Conservation (phyloP, 2,888 invertebrate species). For the Phalera bucephala region DNA sequence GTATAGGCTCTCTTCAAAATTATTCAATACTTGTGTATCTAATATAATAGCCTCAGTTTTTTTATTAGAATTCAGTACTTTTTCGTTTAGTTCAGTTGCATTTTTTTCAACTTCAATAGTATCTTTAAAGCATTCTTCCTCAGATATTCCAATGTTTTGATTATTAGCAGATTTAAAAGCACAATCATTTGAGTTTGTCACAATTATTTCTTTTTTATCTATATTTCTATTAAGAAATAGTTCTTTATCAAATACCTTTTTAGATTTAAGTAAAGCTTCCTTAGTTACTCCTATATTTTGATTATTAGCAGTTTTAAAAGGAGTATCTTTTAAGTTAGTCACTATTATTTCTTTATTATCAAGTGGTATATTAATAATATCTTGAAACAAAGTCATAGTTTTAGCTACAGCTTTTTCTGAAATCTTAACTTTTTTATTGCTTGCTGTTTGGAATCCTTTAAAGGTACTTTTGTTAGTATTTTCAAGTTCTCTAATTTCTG, state of each 20-base stretch:
- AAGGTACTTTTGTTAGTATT: conserved; percentile 2
- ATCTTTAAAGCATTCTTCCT: too few species aligned
- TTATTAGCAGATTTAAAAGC: too few species aligned
- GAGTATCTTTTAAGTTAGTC: background rate
- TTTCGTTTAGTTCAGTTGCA: background rate
- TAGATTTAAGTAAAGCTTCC: conserved; percentile 11
- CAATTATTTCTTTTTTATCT: too few species aligned
- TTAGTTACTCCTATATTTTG: conserved; percentile 4
- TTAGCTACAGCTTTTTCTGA: conserved; percentile 30
- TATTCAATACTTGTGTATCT: conserved; percentile 61
- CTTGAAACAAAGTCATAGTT: conserved; percentile 35
- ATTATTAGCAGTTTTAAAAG: conserved; percentile 13
- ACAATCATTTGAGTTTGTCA: too few species aligned
- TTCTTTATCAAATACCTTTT: conserved; percentile 14
- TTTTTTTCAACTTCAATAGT: background rate
- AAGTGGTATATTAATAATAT: conserved; percentile 9
- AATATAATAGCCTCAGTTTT: conserved; percentile 24
- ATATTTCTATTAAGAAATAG: too few species aligned
- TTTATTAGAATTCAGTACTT: background rate
- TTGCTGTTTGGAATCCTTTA: conserved; percentile 23
- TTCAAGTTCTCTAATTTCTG: conserved; percentile 37
- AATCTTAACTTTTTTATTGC: conserved; percentile 20
- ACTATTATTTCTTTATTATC: background rate
- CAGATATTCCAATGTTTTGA: too few species aligned
- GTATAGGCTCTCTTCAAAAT: conserved; percentile 61